Evolutionary conservation across 92 coral and sea anemone genomes (phyloP), one percentile per base, ranked within the genome.

Genomic region (Parazoanthus darwini): DNA sequence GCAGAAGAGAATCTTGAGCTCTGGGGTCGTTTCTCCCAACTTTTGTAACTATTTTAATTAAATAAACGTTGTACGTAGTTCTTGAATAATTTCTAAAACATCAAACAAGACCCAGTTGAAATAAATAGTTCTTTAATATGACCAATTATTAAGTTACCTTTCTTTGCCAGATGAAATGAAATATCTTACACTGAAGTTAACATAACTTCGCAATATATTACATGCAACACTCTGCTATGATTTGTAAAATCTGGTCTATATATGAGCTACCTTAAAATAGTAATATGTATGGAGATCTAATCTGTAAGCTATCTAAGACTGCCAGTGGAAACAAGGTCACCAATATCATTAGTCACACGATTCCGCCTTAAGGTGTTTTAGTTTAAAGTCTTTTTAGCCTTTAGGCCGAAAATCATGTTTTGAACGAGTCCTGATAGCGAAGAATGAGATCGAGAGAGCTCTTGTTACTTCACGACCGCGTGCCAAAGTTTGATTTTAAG

Each of bases 71-170:
- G 72, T 15, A 25, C 72, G 72, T 65, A 65, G 26, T 65, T 29
- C 16, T 51, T 10, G 7, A 54, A 11, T 13, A 54, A 54, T 13
- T 54, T 1, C 59, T 13, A 8, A 72, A 72, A 72, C 39, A 79
- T 48, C 37, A 79, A 48, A 48, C 82, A 79, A 50, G 66, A 46
- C 82, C 14, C 22, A 29, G 13, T 6, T 48, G 82, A 46, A 79
- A 79, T 79, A 79, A 79, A 79, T 79, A 79, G 82, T 48, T 79
- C 82, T 79, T 79, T 79, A 79, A 79, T 79, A 48, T 48, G 82
- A 79, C 23, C 67, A 29, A 79, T 79, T 48, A 48, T 48, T 79
- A 79, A 79, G 82, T 79, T 79, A 79, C 77, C 77, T 8, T 79
- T 79, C 36, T 78, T 79, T 74, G 78, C 78, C 16, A 74, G 44